These are phyloP conservation scores for Lagodon rhomboides DNA, from an alignment of 2,797 vertebrate genomes.

Conservation along the genomic window DNA sequence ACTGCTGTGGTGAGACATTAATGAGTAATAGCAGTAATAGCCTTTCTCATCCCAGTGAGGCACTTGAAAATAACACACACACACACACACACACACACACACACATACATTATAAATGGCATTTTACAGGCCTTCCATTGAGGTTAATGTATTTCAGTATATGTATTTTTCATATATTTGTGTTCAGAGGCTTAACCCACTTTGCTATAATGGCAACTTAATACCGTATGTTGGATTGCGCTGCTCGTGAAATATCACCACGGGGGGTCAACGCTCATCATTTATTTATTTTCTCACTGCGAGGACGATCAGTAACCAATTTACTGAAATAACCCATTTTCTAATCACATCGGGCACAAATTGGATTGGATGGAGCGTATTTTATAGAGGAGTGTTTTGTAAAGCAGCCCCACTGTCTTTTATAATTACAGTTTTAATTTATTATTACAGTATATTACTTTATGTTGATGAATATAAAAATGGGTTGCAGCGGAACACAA, in stretches of 20 bases:
- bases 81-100: slow-evolving; percentile 14
- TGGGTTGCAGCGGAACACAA: neutral
- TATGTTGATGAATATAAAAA: neutral
- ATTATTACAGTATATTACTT: neutral
- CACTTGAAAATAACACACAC: slow-evolving; percentile 17
- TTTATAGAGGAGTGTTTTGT: neutral
- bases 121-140: slow-evolving; percentile 30
- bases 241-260: slow-evolving; percentile 31
- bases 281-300: neutral
- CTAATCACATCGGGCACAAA: neutral
- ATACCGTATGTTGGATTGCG: slow-evolving; percentile 4
- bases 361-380: neutral
- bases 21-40: slow-evolving; percentile 26
- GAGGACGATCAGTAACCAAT: neutral
- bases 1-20: slow-evolving; percentile 21
- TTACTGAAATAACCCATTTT: neutral
- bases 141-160: slow-evolving; percentile 43
- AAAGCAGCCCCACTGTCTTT: no score
- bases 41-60: slow-evolving; percentile 7
- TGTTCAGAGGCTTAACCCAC: slow-evolving; percentile 41
- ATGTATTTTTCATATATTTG: slow-evolving; percentile 48
- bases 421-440: neutral
- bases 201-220: slow-evolving; percentile 13
- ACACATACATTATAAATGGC: slow-evolving; percentile 29
- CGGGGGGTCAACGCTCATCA: neutral